phyloP scores from a whole-genome alignment of 2,113 vertebrate species.

The Gymnarchus niloticus region DNA sequence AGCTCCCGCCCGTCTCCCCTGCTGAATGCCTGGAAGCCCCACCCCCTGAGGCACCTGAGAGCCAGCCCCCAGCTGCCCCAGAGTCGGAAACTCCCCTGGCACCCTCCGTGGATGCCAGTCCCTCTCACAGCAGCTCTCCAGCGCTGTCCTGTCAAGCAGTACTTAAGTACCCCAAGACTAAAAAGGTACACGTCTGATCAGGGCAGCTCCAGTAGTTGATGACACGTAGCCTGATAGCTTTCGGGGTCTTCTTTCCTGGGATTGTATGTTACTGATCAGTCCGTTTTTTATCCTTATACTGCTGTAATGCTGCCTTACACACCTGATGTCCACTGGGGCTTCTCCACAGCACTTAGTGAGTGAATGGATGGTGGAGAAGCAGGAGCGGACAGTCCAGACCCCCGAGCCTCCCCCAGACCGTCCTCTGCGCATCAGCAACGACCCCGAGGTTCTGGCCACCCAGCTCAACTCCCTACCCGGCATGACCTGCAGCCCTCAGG shows the following conservation, averaged over 20 bases:
- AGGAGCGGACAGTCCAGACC: conserved; percentile 63
- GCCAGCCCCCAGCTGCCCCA: conserved; percentile 61
- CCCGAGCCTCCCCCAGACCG: conserved; percentile 77
- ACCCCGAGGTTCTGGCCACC: conserved; percentile 93
- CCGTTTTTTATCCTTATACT: conserved; percentile 95
- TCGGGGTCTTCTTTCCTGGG: too few relatives aligned
- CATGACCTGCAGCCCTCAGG: conserved; percentile 85
- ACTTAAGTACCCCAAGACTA: conserved; percentile 90
- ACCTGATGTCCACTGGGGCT: too few relatives aligned
- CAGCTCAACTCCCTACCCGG: conserved; percentile 94
- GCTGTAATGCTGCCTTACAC: too few relatives aligned
- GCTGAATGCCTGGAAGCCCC: conserved; percentile 63
- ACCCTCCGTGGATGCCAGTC: conserved; percentile 53
- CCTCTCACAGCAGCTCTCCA: conserved; percentile 77
- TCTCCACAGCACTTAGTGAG: conserved; percentile 85
- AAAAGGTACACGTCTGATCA: conserved; percentile 73
- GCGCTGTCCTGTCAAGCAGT: conserved; percentile 75
- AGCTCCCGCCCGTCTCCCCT: conserved; percentile 82
- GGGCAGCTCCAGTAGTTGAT: too few relatives aligned
- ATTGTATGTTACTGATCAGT: conserved; percentile 97
- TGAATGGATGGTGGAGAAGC: conserved; percentile 95
- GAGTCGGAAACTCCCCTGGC: conserved; percentile 70
- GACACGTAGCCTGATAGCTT: too few relatives aligned
- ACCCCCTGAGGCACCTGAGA: conserved; percentile 67
- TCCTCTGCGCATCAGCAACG: conserved; percentile 92